Percentiles rank a stretch among this genome's conserved stretches.
phyloP scores from a whole-genome alignment of 1,140 invertebrate genomes.

The Drosophila quadrilineata region DNA sequence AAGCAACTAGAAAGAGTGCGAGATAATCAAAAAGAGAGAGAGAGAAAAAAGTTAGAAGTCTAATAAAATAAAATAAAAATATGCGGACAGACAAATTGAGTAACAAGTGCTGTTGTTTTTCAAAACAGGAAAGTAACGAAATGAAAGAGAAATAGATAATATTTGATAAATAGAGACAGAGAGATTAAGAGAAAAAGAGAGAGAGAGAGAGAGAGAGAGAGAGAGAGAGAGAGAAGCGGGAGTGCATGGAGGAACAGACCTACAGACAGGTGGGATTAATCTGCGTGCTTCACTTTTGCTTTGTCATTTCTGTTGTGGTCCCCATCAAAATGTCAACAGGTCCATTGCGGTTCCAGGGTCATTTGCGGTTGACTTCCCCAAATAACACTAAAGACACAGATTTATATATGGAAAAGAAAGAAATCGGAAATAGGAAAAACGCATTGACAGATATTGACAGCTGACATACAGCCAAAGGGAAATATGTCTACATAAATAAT shows the following conservation, averaged over 20 bases:
- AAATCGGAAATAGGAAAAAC: neutral
- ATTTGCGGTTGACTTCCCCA: conserved; percentile 16
- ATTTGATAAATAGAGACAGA: too few species aligned
- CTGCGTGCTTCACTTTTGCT: conserved; percentile 25
- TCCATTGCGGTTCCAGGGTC: conserved; percentile 34
- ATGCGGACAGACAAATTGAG: conserved; percentile 62
- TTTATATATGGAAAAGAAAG: neutral
- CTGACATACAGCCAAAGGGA: neutral
- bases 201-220: neutral
- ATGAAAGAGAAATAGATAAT: too few species aligned
- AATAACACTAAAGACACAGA: neutral
- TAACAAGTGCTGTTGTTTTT: conserved; percentile 66
- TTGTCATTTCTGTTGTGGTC: conserved; percentile 34
- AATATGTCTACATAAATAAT: neutral
- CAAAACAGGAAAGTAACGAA: conserved; percentile 10
- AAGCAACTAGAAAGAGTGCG: conserved; percentile 24
- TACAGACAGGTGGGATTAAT: neutral
- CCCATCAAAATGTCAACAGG: conserved; percentile 24
- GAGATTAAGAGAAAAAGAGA: neutral
- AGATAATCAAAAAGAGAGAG: neutral
- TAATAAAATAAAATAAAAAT: conserved; percentile 53
- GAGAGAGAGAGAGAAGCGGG: neutral
- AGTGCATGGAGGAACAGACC: neutral
- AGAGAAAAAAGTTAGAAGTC: conserved; percentile 30
- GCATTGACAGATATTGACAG: neutral